Base-by-base conservation (phyloP, 2,888 invertebrate species). In the Yponomeuta sedellus region DNA sequence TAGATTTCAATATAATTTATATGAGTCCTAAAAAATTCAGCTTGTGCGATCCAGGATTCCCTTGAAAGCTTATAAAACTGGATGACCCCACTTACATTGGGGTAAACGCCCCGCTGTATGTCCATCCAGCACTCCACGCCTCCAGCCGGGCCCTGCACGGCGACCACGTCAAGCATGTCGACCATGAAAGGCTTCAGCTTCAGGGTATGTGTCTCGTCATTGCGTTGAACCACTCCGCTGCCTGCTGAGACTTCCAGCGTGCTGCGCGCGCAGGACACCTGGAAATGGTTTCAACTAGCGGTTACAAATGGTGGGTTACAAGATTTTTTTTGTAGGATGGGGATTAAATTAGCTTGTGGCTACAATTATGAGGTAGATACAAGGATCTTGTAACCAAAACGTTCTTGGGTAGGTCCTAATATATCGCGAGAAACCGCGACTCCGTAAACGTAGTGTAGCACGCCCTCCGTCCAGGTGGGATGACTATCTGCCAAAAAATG, bases 91-190 rank as follows among this genome's bases (percentile, higher is more conserved):
- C 87, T 88, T 77, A 94, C 94, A 72, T 94, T 93, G 34, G 95
- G 95, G 79, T 93, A 95, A 70, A 92, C 88, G 75, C 95, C 95
- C 71, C 92, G 92, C 73, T 94, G 94, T 68, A 95, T 94, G 71
- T 95, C 95, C 95, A 95, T 95, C 95, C 95, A 95, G 81, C 94
- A 95, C 73, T 95, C 94, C 0, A 95, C 92, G 0, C 93, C 92
- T 4, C 94, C 94, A 16, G 92, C 92, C 0, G 93, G 91, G 0
- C 94, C 93, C 25, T 94, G 93, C 0, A 95, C 94, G 0, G 94
- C 93, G 2, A 94, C 92, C 0, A 94, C 93, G 72, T 94, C 94
- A 28, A 94, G 80, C 94, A 94, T 94, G 70, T 94, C 94, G 0
- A 93, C 94, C 78, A 94, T 93, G 73, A 95, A 94, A 0, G 94